Evolutionary conservation across 2,888 invertebrate genomes (phyloP), one percentile per base, ranked within the genome.

Genomic region (Catocala sponsa): DNA sequence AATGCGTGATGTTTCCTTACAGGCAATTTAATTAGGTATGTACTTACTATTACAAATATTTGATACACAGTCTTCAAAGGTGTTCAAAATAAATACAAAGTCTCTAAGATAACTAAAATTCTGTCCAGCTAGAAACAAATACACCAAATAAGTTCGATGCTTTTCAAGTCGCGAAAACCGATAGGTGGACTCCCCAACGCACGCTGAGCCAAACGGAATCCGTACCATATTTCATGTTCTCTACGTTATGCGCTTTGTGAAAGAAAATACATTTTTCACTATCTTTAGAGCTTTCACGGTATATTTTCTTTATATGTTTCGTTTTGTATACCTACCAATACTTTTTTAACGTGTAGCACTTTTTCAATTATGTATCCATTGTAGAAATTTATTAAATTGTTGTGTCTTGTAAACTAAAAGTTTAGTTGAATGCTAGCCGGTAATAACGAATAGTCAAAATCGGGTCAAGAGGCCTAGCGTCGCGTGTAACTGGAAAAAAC

Each of bases 221-320:
- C 92, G 84, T 80, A 88, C 91, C 88, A 92, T 94, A 92, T 92
- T 92, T 94, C 92, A 94, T 91, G 92, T 91, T 90, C 86, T 86
- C 86, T 83, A 85, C 90, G 91, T 89, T 92, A 90, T 92, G 90
- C 91, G 91, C 91, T 92, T 91, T 92, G 91, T 91, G 89, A 91
- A 92, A 92, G 93, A 91, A 92, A 92, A 92, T 92, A 91, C 90
- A 92, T 94, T 92, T 92, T 91, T 92, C 91, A 91, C 91, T 90
- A 91, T 91, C 90, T 90, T 89, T 86, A 87, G 81, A 90, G 87
- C 85, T 87, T 87, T 85, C 81, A 73, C 81, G 82, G 84, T 86
- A 81, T 83, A 84, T 84, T 85, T 80, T 81, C 84, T 86, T 82
- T 90, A 86, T 86, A 87, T 89, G 84, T 84, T 87, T 82, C 81